Evolutionary conservation across 2,888 invertebrate genomes (phyloP).

Genomic region (Drosophila incognita): DNA sequence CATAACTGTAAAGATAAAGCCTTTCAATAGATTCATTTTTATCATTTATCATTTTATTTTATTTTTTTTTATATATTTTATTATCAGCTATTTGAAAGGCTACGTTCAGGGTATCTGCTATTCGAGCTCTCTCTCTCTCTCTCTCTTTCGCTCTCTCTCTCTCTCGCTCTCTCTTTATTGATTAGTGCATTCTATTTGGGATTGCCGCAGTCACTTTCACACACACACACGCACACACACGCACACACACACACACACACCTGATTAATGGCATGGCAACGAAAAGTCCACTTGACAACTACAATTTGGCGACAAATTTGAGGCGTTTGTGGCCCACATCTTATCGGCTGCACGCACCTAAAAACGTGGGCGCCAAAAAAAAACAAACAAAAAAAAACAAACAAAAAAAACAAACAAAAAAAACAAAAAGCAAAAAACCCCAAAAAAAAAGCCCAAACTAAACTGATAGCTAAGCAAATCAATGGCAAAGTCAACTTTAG

Average conservation of each 20-base stretch:
- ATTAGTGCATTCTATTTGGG: constrained; percentile 13
- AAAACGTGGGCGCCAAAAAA: constrained; percentile 12
- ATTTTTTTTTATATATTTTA: too few relatives aligned
- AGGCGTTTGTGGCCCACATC: not conserved
- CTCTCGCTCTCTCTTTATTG: not conserved
- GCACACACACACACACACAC: not conserved
- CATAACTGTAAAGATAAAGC: not conserved
- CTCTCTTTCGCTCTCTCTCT: too few relatives aligned
- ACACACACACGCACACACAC: not conserved
- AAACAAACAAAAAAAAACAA: constrained; percentile 5
- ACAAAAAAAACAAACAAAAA: constrained; percentile 18
- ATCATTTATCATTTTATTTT: too few relatives aligned
- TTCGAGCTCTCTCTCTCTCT: not conserved
- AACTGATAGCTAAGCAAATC: not conserved
- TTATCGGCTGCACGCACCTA: not conserved
- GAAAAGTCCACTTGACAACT: constrained; percentile 36
- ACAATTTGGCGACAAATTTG: not conserved
- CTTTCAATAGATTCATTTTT: not conserved
- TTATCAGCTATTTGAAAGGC: too few relatives aligned
- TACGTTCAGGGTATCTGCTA: not conserved
- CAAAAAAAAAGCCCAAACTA: not conserved
- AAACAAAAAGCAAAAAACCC: not conserved
- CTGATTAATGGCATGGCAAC: constrained; percentile 51
- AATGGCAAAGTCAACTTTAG: not conserved
- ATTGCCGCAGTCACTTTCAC: constrained; percentile 28